phyloP scores from a whole-genome alignment of 2,888 invertebrate genomes.

The Timandra comae region DNA sequence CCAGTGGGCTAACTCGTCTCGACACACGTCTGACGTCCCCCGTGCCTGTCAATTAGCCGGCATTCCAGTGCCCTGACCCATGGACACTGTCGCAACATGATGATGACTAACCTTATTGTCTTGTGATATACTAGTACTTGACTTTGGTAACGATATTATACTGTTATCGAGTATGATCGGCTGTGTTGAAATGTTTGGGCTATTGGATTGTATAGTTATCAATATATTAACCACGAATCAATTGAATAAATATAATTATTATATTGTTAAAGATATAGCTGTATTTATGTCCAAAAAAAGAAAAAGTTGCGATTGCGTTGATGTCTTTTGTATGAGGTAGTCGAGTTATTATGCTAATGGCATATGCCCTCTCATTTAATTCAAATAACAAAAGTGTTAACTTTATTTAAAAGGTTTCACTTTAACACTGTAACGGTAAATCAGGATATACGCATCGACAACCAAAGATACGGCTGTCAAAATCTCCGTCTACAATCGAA shows the following conservation, averaged over 20 bases:
- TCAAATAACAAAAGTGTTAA: too few relatives aligned
- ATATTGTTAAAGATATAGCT: too few relatives aligned
- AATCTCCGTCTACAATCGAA: constrained; percentile 26
- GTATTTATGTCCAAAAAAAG: too few relatives aligned
- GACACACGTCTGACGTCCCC: constrained; percentile 44
- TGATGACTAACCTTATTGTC: constrained; percentile 23
- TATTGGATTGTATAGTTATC: too few relatives aligned
- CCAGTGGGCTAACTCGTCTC: constrained; percentile 6
- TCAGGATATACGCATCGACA: constrained; percentile 29
- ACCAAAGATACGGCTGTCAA: constrained; percentile 24
- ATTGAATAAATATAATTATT: too few relatives aligned
- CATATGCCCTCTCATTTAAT: too few relatives aligned
- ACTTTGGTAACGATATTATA: too few relatives aligned
- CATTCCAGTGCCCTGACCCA: constrained; percentile 68
- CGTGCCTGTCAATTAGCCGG: constrained; percentile 61
- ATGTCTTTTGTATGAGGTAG: constrained; percentile 2
- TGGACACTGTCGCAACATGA: constrained; percentile 31
- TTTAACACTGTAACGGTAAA: constrained; percentile 23
- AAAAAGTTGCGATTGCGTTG: constrained; percentile 4
- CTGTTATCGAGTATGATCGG: too few relatives aligned
- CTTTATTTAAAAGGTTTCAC: constrained; percentile 11
- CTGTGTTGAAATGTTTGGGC: too few relatives aligned
- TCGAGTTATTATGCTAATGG: too few relatives aligned
- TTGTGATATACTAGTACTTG: not conserved
- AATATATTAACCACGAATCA: too few relatives aligned